Percentiles rank a stretch among this genome's conserved stretches.
Evolutionary conservation across 1,140 invertebrate species (phyloP).

Genomic region (Brachystomella parvula): DNA sequence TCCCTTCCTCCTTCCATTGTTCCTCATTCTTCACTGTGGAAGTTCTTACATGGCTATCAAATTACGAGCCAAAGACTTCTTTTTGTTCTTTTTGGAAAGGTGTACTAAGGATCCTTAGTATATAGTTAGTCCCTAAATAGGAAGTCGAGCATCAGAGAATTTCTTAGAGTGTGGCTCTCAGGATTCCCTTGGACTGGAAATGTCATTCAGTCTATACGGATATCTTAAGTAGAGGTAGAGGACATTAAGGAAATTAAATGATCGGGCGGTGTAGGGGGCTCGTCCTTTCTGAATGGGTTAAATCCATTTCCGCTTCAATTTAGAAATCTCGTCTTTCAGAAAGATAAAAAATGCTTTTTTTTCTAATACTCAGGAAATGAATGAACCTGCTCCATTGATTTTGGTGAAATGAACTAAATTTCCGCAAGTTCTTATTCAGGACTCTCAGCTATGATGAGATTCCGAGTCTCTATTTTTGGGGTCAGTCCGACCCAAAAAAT

Average conservation of each 20-base stretch:
- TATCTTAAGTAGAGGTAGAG: background rate
- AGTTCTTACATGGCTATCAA: background rate
- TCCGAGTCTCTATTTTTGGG: background rate
- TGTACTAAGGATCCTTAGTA: background rate
- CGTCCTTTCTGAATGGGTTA: background rate
- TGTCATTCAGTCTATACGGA: background rate
- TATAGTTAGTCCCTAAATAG: background rate
- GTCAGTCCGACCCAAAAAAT: background rate
- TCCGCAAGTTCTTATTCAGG: background rate
- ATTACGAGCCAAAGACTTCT: background rate
- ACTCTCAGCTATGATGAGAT: background rate
- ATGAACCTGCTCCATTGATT: background rate
- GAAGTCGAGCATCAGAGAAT: background rate
- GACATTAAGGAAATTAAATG: no score
- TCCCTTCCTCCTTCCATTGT: background rate
- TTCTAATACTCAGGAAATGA: background rate
- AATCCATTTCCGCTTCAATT: background rate
- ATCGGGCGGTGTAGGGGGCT: no score
- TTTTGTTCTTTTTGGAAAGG: background rate
- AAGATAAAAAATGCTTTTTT: background rate
- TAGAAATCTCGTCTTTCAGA: background rate
- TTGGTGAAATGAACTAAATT: background rate
- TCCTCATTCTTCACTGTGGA: background rate
- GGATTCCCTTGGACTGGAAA: background rate
- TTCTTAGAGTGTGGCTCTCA: background rate